Base-by-base conservation (phyloP, 2,797 vertebrate species). In the Chelon labrosus region DNA sequence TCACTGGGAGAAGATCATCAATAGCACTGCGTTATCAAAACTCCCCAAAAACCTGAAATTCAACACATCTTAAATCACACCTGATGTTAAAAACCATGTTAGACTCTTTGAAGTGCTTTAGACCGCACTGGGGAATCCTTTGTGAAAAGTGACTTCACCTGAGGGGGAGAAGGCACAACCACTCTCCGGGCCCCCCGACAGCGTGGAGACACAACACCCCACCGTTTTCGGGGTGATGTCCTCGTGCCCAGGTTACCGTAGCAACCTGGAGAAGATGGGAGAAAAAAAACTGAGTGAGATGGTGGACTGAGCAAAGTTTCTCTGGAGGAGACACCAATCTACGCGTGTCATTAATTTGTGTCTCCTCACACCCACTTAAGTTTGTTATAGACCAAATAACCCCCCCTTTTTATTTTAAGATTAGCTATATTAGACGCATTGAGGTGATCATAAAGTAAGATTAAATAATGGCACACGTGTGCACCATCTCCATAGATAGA, bases 231-330 rank as follows among this genome's bases (percentile, higher is more conserved):
- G 51, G 86, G 89, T 80, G 75, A 89, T 65, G 72, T 69, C 79
- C 80, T 88, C 63, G 14, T 50, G 70, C 63, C 83, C 89, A 91
- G 89, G 89, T 93, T 91, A 92, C 88, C 82, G 37, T 78, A 85
- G 90, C 91, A 92, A 91, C 92, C 93, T 94, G 90, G 74, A 88
- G 86, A 72, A 91, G 68, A 90, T 27, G 85, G 78, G 68, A 86
- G 64, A 90, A 37, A 89, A 31, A 37, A 89, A 35, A 72, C 0
- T 77, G 59, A 78, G 76, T 94, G 85, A 94, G 90, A 77, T 27
- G 76, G 16, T 49, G 70, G 2, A 58, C 55, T 1, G 0, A 61
- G 10, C 4, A 46, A 31, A 0, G 13, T 35, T 73, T 22, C 52
- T 47, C 44, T 25, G 73, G 74, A 83, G 76, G 87, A 87, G 79